phyloP scores from a whole-genome alignment of 2,113 vertebrate species.

The Tenebrosternarchus preto region DNA sequence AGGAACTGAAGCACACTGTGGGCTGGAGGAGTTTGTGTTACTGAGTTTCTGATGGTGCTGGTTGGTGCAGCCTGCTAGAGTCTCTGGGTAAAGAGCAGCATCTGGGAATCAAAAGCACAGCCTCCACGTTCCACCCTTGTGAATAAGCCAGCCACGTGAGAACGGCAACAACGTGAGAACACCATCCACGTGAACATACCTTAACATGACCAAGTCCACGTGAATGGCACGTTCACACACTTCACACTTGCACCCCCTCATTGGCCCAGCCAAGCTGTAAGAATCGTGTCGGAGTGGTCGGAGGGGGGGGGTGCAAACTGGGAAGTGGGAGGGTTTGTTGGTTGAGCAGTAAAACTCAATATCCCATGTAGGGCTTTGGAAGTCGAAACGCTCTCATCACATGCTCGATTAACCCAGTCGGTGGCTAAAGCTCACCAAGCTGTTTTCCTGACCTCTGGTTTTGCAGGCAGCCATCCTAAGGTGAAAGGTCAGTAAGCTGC shows the following conservation, averaged over 20 bases:
- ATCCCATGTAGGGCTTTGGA: constrained; percentile 66
- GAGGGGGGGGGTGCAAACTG: background rate
- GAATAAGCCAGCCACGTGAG: no score
- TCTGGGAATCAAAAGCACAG: no score
- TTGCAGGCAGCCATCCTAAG: background rate
- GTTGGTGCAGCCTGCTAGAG: no score
- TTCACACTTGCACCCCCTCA: background rate
- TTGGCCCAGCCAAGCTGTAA: background rate
- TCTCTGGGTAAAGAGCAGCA: no score
- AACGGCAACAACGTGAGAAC: no score
- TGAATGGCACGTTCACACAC: background rate
- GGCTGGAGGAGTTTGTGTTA: no score
- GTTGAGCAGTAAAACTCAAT: constrained; percentile 64
- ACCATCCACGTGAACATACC: no score
- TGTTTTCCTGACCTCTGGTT: constrained; percentile 65
- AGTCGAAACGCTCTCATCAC: constrained; percentile 75
- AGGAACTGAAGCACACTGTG: no score
- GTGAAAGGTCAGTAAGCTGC: constrained; percentile 34
- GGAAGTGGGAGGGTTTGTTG: background rate
- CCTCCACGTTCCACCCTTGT: no score
- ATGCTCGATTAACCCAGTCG: constrained; percentile 75
- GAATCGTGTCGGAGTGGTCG: background rate
- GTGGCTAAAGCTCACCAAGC: constrained; percentile 44
- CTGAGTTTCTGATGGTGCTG: no score
- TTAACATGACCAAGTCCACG: no score